phyloP scores from a whole-genome alignment of 1,140 invertebrate species.

The Diabrotica undecimpunctata region DNA sequence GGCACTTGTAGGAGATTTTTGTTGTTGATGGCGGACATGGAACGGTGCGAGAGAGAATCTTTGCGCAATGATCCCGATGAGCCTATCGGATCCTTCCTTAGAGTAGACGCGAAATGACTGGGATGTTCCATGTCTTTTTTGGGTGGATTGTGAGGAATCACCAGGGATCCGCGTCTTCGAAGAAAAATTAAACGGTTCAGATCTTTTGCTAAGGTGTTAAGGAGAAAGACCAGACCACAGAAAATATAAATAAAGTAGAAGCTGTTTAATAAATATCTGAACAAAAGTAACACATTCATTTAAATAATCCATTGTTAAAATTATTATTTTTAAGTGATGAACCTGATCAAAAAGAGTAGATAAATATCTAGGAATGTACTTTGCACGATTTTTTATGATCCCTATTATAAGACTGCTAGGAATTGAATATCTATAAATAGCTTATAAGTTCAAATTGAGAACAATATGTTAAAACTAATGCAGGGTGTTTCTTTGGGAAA shows the following conservation, averaged over 20 bases:
- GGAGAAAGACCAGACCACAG: neutral
- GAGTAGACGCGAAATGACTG: constrained; percentile 61
- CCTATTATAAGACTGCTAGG: no score
- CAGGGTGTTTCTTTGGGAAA: no score
- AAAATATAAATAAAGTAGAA: neutral
- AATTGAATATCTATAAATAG: no score
- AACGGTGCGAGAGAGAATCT: constrained; percentile 48
- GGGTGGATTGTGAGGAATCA: constrained; percentile 52
- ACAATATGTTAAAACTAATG: no score
- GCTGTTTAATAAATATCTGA: neutral
- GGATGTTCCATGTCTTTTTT: constrained; percentile 62
- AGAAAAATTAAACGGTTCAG: constrained; percentile 9
- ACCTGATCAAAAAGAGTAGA: no score
- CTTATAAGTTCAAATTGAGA: no score
- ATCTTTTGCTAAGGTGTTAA: no score
- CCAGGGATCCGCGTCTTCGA: constrained; percentile 50
- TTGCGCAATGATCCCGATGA: constrained; percentile 57
- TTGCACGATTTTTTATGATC: no score
- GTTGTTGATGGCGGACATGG: constrained; percentile 45
- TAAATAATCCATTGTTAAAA: no score
- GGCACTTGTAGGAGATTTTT: constrained; percentile 36
- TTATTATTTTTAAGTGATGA: no score
- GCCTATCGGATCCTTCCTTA: constrained; percentile 56
- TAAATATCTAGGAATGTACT: no score
- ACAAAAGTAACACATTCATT: no score